These are phyloP conservation scores for Sinocyclocheilus maitianheensis DNA, from an alignment of 2,113 vertebrate species.

Conservation along the genomic window DNA sequence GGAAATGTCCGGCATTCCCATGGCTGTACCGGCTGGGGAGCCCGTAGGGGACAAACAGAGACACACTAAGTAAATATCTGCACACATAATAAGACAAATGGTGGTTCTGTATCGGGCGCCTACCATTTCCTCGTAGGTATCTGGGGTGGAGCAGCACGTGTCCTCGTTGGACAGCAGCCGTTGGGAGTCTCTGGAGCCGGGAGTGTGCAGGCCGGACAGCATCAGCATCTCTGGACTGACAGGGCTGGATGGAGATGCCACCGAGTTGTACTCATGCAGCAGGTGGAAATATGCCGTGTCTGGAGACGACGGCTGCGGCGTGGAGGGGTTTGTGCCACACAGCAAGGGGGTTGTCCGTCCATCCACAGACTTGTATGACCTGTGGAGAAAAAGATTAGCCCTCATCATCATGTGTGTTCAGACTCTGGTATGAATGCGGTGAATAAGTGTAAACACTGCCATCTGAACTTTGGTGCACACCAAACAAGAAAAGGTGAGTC, in stretches of 20 bases:
- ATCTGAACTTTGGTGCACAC: too few relatives aligned
- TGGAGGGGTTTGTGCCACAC: conserved; percentile 78
- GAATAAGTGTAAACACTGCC: not conserved
- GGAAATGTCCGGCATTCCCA: conserved; percentile 86
- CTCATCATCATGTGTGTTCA: not conserved
- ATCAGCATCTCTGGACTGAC: conserved; percentile 87
- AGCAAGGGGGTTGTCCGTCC: conserved; percentile 82
- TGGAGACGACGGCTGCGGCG: conserved; percentile 89
- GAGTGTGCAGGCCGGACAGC: conserved; percentile 80
- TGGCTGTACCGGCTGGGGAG: conserved; percentile 77
- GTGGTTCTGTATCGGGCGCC: not conserved
- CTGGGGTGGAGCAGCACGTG: conserved; percentile 92
- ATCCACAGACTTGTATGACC: conserved; percentile 85
- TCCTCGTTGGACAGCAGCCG: conserved; percentile 89
- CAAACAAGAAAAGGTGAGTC: too few relatives aligned
- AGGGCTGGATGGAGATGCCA: conserved; percentile 87
- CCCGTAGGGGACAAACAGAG: conserved; percentile 12
- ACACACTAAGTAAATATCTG: not conserved
- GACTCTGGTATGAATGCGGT: not conserved
- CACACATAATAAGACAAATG: too few relatives aligned
- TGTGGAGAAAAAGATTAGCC: conserved; percentile 51
- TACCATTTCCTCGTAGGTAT: conserved; percentile 91
- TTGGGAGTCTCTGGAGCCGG: conserved; percentile 87
- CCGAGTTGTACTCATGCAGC: conserved; percentile 84
- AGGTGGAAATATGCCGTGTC: conserved; percentile 84